Conservation (phyloP, 2,888 invertebrate genomes). For the Lottia gigantea region DNA sequence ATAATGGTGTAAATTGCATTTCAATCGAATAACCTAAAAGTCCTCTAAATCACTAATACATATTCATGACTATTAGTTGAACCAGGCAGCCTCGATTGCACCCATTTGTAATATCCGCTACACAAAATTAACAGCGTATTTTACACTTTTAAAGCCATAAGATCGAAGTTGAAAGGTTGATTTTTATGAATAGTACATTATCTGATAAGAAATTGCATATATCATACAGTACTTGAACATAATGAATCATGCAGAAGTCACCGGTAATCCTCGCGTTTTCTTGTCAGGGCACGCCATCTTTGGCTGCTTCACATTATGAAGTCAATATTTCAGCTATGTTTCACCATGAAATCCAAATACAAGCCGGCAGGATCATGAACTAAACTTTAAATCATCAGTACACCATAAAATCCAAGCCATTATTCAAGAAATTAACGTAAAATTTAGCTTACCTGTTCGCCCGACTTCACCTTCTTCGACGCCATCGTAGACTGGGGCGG, state of each 20-base stretch:
- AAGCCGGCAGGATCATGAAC: not conserved
- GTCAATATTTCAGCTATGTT: not conserved
- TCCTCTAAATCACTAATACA: conserved; percentile 5
- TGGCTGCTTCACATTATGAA: too few relatives aligned
- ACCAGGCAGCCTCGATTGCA: conserved; percentile 3
- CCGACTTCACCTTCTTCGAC: conserved; percentile 47
- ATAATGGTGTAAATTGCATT: too few relatives aligned
- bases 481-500: conserved; percentile 44
- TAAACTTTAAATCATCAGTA: not conserved
- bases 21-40: conserved; percentile 13
- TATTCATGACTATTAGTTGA: not conserved
- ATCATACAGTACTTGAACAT: too few relatives aligned
- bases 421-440: not conserved
- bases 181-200: too few relatives aligned
- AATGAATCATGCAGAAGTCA: too few relatives aligned
- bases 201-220: too few relatives aligned
- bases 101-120: conserved; percentile 3
- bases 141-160: too few relatives aligned
- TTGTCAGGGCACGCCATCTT: conserved; percentile 11
- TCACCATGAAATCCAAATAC: not conserved
- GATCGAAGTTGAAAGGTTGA: too few relatives aligned
- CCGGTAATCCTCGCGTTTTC: not conserved
- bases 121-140: not conserved
- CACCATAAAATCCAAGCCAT: not conserved
- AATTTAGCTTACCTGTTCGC: conserved; percentile 39